Evolutionary conservation across 2,797 vertebrate species (phyloP), one percentile per base, ranked within the genome.

Genomic region (Chaetophractus vellerosus): DNA sequence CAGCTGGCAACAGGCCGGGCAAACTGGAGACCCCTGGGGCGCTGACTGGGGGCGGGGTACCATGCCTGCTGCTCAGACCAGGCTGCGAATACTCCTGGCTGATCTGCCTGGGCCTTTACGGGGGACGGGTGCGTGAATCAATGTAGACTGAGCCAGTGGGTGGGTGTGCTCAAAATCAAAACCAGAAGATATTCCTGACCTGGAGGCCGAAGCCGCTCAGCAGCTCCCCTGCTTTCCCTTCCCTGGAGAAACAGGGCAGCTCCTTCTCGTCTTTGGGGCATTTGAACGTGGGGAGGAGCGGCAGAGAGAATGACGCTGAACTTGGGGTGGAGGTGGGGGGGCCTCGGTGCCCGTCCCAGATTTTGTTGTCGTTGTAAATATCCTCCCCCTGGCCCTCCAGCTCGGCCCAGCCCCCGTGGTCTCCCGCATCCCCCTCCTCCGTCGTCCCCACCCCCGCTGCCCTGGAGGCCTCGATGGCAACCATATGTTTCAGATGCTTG

Each of bases 381-480:
- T 48, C n/a, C 82, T 80, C 14, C 19, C 28, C 64, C 52, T 15
- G 59, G 57, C 36, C 14, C 6, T 1, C 61, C 18, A 3, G 61
- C 79, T 84, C 68, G 4, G 72, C 64, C 28, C 26, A 11, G 66
- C 5, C 61, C n/a, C 5, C 41, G 21, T 33, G 0, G 0, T 19
- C 7, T 10, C 33, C 14, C 0, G 2, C 31, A 0, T 16, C 4
- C 19, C 2, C n/a, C 15, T 1, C 2, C 61, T 14, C 57, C 15
- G 9, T 63, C 45, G 14, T 21, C 63, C 38, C 26, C 41, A 78
- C 0, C 93, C 6, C 52, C 79, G 66, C 48, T 90, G 0, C 38
- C 96, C 96, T 19, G 23, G 31, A 93, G 80, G 90, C 86, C 64
- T 24, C 95, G 82, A 76, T 57, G 84, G 86, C 31, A 10, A 75